Percentiles rank a stretch among this genome's conserved stretches.
Conservation (phyloP, 35 echinoderm and acorn worm species). For the Nesometra sesokonis region DNA sequence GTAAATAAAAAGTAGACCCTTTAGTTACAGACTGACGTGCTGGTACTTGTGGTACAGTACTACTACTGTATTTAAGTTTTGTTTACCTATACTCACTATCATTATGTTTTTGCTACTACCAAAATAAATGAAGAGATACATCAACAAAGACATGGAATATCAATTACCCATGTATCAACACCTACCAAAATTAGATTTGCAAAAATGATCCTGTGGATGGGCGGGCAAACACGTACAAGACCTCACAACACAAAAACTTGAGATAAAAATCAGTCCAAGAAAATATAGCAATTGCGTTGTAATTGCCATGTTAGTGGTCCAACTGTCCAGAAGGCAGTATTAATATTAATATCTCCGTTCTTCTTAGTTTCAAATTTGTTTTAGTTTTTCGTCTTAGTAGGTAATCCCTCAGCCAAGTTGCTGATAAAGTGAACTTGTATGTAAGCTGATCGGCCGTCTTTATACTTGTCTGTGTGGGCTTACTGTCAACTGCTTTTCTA, state of each 20-base stretch:
- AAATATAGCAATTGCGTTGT: background rate
- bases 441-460: background rate
- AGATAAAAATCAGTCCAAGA: background rate
- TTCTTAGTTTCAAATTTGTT: background rate
- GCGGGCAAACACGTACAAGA: background rate
- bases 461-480: too few species aligned
- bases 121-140: too few species aligned
- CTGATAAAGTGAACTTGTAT: background rate
- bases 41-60: too few species aligned
- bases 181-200: background rate
- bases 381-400: background rate
- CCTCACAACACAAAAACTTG: background rate
- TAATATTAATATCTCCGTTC: background rate
- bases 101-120: too few species aligned
- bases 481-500: background rate
- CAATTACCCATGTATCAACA: background rate
- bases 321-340: background rate
- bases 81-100: too few species aligned
- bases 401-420: background rate
- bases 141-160: too few species aligned
- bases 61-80: too few species aligned
- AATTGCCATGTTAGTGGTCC: background rate
- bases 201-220: background rate
- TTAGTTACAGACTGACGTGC: too few species aligned
- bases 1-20: too few species aligned